Evolutionary conservation across 2,888 invertebrate genomes (phyloP), one percentile per base, ranked within the genome.

Genomic region (Corythucha ciliata): DNA sequence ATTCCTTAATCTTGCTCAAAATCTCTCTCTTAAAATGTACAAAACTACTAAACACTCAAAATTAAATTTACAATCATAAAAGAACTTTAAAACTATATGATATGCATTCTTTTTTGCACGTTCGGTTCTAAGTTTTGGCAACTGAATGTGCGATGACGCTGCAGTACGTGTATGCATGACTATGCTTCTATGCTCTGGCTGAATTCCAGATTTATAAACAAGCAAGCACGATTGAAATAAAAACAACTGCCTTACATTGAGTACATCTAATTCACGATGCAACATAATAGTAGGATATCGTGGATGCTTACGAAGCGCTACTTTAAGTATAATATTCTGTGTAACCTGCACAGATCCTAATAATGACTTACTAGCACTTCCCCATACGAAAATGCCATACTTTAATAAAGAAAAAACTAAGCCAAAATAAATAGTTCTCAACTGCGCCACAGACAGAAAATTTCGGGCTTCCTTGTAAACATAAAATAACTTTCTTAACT

Each of bases 391-490:
- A 18, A 45, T 33, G 22, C 45, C 32, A 16, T 32, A 32, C 14
- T 45, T 45, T 7, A 45, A 21, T 24, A 32, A 32, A 45, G 32
- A 32, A 45, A 45, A 45, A 42, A n/a, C 5, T 32, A 32, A 32
- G 16, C 20, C 45, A 32, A 33, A 20, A 16, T 32, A 45, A 45
- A 45, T 45, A 1, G 45, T 45, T 32, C 29, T 45, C 32, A 12
- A 8, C 32, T 10, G 18, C 33, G 22, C 32, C 20, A 32, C 4
- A 18, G 45, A 45, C 21, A 32, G n/a, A 21, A 45, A 45, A 24
- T 44, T 44, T 27, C 45, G 45, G n/a, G 45, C 21, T 32, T 14
- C 29, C 22, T 45, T 45, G 22, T 33, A 45, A 45, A 21, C 45
- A 45, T 44, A 18, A 33, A 45, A 8, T 45, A 45, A 33, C 22